Evolutionary conservation across 2,113 vertebrate species (phyloP).

Genomic region (Cinclus mexicanus): DNA sequence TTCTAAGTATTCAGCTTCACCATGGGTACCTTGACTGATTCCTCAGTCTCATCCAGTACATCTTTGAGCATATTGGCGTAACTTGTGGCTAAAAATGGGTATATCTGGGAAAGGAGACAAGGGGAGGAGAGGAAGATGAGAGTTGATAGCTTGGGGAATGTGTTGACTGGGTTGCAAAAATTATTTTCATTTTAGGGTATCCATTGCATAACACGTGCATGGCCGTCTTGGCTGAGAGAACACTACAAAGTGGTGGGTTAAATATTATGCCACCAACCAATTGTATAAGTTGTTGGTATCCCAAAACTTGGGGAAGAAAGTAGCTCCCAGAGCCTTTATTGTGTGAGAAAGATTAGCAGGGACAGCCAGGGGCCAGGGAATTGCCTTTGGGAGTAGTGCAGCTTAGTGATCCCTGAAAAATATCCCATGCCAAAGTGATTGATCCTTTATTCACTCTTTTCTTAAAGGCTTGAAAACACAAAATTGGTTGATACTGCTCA

Average conservation of each 20-base stretch:
- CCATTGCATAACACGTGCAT: not conserved
- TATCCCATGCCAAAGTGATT: not conserved
- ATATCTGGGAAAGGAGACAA: not conserved
- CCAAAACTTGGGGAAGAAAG: conserved; percentile 62
- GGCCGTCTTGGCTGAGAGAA: not conserved
- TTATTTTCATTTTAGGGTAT: conserved; percentile 2
- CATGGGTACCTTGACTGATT: conserved; percentile 36
- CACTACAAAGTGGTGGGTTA: not conserved
- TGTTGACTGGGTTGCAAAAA: not conserved
- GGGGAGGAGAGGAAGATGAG: not conserved
- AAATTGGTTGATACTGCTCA: not conserved
- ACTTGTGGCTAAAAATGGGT: conserved; percentile 4
- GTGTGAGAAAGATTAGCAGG: not conserved
- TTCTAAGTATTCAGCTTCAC: conserved; percentile 62
- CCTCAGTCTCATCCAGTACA: conserved; percentile 47
- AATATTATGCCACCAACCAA: not conserved
- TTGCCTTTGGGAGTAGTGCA: conserved; percentile 12
- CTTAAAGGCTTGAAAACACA: not conserved
- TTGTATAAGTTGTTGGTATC: conserved; percentile 50
- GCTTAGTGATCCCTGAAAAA: not conserved
- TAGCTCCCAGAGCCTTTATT: conserved; percentile 66
- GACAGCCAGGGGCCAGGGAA: not conserved
- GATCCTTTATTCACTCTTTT: not conserved
- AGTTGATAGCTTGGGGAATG: not conserved
- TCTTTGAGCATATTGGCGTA: conserved; percentile 31